phyloP scores from a whole-genome alignment of 1,140 invertebrate species.

The Papilio polyxenes region DNA sequence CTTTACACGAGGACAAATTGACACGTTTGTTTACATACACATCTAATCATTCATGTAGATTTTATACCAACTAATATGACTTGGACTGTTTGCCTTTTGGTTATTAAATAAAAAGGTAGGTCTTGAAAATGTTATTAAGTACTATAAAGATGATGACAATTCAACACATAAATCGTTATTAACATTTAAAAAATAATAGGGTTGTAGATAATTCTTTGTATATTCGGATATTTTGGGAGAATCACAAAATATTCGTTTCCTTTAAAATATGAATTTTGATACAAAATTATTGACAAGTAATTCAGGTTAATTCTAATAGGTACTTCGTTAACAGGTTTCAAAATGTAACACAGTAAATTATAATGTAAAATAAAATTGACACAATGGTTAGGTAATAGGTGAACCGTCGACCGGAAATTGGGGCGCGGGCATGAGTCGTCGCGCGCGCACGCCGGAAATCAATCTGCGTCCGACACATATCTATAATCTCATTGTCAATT shows the following conservation, averaged over 20 bases:
- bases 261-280: neutral
- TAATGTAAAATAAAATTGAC: neutral
- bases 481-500: conserved; percentile 69
- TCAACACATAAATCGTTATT: neutral
- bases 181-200: too few species aligned
- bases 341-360: neutral
- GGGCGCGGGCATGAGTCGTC: conserved; percentile 67
- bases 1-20: conserved; percentile 12
- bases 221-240: too few species aligned
- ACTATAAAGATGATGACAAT: neutral
- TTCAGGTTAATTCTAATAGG: neutral
- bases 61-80: neutral
- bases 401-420: conserved; percentile 64
- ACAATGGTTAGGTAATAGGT: conserved; percentile 18
- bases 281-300: neutral
- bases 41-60: conserved; percentile 7
- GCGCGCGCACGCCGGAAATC: conserved; percentile 74
- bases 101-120: neutral
- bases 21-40: conserved; percentile 24
- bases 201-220: too few species aligned
- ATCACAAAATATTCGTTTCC: neutral
- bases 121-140: neutral
- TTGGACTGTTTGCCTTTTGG: neutral
- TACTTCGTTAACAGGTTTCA: neutral
- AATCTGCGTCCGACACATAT: conserved; percentile 74